Evolutionary conservation across 2,113 vertebrate species (phyloP), one percentile per base, ranked within the genome.

Genomic region (Mohoua ochrocephala): DNA sequence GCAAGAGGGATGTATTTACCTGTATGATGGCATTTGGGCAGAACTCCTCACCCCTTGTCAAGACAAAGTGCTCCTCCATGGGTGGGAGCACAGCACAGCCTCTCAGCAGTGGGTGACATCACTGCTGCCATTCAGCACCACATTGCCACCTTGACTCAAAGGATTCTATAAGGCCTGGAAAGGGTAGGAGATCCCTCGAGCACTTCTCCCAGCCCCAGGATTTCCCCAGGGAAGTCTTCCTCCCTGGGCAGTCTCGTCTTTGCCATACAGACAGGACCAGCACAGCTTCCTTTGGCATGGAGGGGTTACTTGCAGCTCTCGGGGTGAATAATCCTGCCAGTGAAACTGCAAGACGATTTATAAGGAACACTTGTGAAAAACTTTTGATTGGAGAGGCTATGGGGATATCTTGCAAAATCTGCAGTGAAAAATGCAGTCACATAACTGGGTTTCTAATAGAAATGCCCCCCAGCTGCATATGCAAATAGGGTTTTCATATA

Each of bases 81-180:
- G 23, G 23, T 0, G 3, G 63, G 9, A 71, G 23, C 30, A 39
- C 0, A 69, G 57, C n/a, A 56, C 0, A 1, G 5, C 50, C 10
- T 61, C 50, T 77, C 75, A 69, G 21, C 57, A 53, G 59, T 8
- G 26, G 24, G 26, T 24, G 21, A 16, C 47, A 68, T 1, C 0
- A 0, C 52, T 37, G n/a, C n/a, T 67, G 68, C 19, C 33, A 4
- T 64, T 70, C 65, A 31, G 16, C 9, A 57, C 19, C 31, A 33
- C 1, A 1, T 61, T 82, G 18, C 41, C 53, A 39, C 33, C 63
- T 73, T 45, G 30, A 68, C 45, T 42, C 37, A 45, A 83, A 83
- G 17, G 12, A 52, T 39, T 85, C 84, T 11, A 2, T 42, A 35
- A 64, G 42, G 31, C 27, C 42, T 60, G 11, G 20, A 57, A 59